Percentiles rank a stretch among this genome's conserved stretches.
These are phyloP conservation scores for Gnatocerus cornutus DNA, from an alignment of 2,888 invertebrate species.

Conservation along the genomic window DNA sequence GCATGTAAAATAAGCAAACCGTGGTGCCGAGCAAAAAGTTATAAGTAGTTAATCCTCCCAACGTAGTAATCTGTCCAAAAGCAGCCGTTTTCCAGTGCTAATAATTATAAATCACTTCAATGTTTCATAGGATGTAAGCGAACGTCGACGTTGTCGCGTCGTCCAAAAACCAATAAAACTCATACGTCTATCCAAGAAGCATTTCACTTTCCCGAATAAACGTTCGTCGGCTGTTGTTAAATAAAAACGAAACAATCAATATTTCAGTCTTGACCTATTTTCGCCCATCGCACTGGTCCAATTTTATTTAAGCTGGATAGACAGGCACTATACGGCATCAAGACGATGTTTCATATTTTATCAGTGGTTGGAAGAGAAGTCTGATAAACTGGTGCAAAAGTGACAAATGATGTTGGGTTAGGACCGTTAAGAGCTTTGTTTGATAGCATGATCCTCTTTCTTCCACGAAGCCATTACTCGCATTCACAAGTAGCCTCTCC, in stretches of 20 bases:
- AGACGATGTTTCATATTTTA: conserved; percentile 51
- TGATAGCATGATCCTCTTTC: conserved; percentile 53
- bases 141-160: neutral
- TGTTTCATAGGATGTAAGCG: neutral
- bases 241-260: conserved; percentile 43
- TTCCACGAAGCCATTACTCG: conserved; percentile 17
- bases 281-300: conserved; percentile 30
- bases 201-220: conserved; percentile 20
- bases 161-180: conserved; percentile 16
- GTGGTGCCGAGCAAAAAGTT: too few species aligned
- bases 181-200: conserved; percentile 10
- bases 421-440: conserved; percentile 60
- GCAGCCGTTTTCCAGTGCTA: neutral
- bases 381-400: conserved; percentile 54
- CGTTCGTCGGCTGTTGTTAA: conserved; percentile 35
- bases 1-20: too few species aligned
- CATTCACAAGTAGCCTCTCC: conserved; percentile 36
- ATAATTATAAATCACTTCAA: conserved; percentile 2
- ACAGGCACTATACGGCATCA: conserved; percentile 37
- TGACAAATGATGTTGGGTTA: conserved; percentile 62
- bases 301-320: conserved; percentile 37
- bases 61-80: neutral
- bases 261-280: conserved; percentile 41
- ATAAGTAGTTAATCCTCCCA: neutral
- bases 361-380: conserved; percentile 43